Base-by-base conservation (phyloP, 64 coral and sea anemone genomes). In the Cladopsammia gracilis region DNA sequence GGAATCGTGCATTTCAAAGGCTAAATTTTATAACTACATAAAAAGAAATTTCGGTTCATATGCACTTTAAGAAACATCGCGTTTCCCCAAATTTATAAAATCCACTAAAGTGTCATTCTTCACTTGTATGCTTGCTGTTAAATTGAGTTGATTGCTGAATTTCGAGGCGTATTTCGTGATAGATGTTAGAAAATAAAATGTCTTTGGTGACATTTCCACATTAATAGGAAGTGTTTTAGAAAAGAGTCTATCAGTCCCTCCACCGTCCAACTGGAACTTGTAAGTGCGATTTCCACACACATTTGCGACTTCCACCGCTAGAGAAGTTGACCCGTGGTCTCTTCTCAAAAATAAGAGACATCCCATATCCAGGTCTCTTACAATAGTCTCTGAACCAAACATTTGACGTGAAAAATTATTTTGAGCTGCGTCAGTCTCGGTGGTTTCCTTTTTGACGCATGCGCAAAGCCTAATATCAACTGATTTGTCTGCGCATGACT, bases 391-490 rank as follows among this genome's bases (percentile, higher is more conserved):
- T 13, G 72, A 75, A 75, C 72, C 72, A 18, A 75, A 75, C 72
- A 75, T 75, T 75, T 5, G 7, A 7, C 15, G 14, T 75, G 72
- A 43, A n/a, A 75, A 15, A 8, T 2, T 14, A 49, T 75, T 20
- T 2, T 8, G 18, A 20, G 15, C 16, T 46, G 14, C 6, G 19
- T 75, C 72, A 75, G 72, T 15, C 6, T 13, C 5, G 20, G 43
- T 19, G 18, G 72, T 51, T 75, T 48, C 14, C 7, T 50, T 15
- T 6, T 23, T 26, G 56, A 26, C 71, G 42, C 88, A 90, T 20
- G 78, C 47, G 12, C 88, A 90, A 14, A 90, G 76, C 46, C 69
- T 90, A 11, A 90, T 22, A 7, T 90, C 88, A 15, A 90, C 88
- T 13, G 74, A 70, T 4, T 81, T 59, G 44, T 90, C 88, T 18